phyloP scores from a whole-genome alignment of 2,113 vertebrate genomes.

The Ophthalmolycus amberensis region DNA sequence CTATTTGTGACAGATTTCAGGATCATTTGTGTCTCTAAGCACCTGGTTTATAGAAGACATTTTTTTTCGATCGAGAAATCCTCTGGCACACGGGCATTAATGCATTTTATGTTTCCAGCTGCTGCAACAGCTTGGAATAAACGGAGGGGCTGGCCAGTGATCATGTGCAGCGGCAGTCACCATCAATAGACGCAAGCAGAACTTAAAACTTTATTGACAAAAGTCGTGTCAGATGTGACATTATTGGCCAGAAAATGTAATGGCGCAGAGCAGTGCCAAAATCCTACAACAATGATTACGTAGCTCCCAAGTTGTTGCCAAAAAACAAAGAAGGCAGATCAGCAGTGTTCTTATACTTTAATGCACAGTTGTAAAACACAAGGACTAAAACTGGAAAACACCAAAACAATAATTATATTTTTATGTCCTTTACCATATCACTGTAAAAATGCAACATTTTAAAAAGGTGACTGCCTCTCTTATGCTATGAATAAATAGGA shows the following conservation, averaged over 20 bases:
- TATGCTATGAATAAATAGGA: not conserved
- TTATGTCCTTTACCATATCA: not conserved
- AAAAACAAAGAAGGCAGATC: constrained; percentile 23
- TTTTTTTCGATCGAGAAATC: constrained; percentile 3
- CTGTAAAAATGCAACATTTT: not conserved
- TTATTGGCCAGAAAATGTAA: constrained; percentile 18
- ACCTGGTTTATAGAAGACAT: constrained; percentile 11
- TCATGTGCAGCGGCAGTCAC: constrained; percentile 24
- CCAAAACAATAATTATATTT: not conserved
- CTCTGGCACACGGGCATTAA: constrained; percentile 15
- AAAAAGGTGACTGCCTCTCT: not conserved
- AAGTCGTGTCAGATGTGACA: constrained; percentile 24
- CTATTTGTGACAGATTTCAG: constrained; percentile 21
- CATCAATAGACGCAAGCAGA: constrained; percentile 10
- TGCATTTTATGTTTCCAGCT: constrained; percentile 64
- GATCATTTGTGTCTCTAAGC: constrained; percentile 23
- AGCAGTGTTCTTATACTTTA: constrained; percentile 31
- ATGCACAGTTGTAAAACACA: constrained; percentile 20
- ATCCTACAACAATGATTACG: constrained; percentile 20
- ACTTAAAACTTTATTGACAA: constrained; percentile 29
- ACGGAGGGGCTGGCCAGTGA: constrained; percentile 49
- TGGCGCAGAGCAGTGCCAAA: constrained; percentile 13
- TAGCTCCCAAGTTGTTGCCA: constrained; percentile 33
- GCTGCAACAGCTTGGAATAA: constrained; percentile 68
- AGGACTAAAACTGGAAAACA: constrained; percentile 9